These are phyloP conservation scores for Chrysolina haemoptera DNA, from an alignment of 2,888 invertebrate species.

Conservation along the genomic window DNA sequence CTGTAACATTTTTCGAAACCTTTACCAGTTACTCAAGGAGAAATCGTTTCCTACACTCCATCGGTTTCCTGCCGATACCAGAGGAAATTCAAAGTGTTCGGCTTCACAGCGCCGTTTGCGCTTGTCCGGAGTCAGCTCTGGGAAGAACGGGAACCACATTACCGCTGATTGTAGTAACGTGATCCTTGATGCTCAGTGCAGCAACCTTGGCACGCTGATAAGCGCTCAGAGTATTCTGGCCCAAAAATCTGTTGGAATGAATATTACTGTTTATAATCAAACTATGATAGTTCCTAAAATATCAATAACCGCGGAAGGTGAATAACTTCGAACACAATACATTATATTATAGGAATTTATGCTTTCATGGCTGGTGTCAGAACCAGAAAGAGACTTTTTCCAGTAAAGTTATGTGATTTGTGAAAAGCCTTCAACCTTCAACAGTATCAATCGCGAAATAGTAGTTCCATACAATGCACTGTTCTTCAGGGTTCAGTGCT, in stretches of 20 bases:
- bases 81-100: constrained; percentile 10
- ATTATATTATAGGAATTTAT: too few relatives aligned
- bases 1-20: not conserved
- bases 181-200: constrained; percentile 80
- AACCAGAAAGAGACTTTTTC: too few relatives aligned
- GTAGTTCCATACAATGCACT: too few relatives aligned
- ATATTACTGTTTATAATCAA: not conserved
- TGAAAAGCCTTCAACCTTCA: too few relatives aligned
- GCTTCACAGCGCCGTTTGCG: constrained; percentile 14
- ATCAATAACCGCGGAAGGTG: too few relatives aligned
- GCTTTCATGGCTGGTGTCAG: too few relatives aligned
- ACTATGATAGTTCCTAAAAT: too few relatives aligned
- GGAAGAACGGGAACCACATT: constrained; percentile 65
- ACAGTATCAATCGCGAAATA: too few relatives aligned
- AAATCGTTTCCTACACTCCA: not conserved
- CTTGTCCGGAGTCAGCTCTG: not conserved
- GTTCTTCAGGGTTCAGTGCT: too few relatives aligned
- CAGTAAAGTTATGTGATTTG: too few relatives aligned
- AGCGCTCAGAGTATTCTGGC: constrained; percentile 90
- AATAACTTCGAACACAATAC: too few relatives aligned
- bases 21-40: not conserved
- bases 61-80: not conserved
- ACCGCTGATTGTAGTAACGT: constrained; percentile 73
- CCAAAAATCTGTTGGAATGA: constrained; percentile 79
- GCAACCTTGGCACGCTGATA: constrained; percentile 93